These are phyloP conservation scores for Phymatocera aterrima DNA, from an alignment of 2,888 invertebrate species.

Conservation along the genomic window DNA sequence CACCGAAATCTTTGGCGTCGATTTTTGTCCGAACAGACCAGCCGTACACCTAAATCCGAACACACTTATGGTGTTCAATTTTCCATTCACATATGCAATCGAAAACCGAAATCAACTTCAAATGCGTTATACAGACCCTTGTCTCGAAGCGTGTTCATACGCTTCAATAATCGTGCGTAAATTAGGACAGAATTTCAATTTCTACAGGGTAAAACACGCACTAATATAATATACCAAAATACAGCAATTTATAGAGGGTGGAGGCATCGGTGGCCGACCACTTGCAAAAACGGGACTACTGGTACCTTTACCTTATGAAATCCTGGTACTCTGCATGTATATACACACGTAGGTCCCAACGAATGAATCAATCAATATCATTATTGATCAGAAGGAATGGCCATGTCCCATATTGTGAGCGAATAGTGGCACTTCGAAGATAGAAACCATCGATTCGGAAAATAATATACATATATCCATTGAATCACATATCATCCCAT, in stretches of 20 bases:
- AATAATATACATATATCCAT: slow-evolving; percentile 51
- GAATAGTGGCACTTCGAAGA: slow-evolving; percentile 35
- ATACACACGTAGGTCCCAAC: no score
- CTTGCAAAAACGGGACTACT: no score
- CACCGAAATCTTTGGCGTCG: neutral
- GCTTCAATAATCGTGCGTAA: neutral
- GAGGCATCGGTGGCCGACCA: no score
- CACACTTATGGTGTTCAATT: no score
- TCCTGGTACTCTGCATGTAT: no score
- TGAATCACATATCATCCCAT: slow-evolving; percentile 53
- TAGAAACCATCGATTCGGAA: slow-evolving; percentile 55
- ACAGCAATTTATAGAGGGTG: neutral
- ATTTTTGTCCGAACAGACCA: neutral
- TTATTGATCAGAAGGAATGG: neutral
- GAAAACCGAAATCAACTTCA: neutral
- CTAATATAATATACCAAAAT: neutral
- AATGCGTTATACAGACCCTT: neutral
- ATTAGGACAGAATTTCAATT: slow-evolving; percentile 3
- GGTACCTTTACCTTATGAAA: no score
- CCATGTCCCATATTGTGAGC: neutral
- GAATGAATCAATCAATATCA: neutral
- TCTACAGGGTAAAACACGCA: neutral
- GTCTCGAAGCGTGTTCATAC: neutral
- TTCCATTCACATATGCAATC: neutral
- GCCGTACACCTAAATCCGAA: neutral